Evolutionary conservation across 2,797 vertebrate species (phyloP).

Genomic region (Aldrovandia affinis): DNA sequence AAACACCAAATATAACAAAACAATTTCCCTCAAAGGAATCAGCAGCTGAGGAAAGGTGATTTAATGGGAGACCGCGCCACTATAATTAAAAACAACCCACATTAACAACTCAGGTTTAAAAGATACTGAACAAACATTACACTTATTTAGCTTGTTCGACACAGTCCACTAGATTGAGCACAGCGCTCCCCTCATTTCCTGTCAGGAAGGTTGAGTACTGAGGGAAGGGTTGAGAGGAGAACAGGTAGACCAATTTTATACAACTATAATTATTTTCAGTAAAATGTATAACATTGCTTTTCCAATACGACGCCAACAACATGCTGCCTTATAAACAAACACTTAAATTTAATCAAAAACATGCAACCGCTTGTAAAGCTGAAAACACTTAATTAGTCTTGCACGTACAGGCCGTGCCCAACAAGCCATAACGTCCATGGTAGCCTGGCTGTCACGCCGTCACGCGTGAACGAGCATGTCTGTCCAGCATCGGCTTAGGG

Average conservation of each 20-base stretch:
- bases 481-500: background rate
- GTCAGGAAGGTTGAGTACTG: too few species aligned
- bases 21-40: background rate
- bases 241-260: too few species aligned
- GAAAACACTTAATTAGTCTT: background rate
- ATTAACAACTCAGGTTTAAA: too few species aligned
- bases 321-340: background rate
- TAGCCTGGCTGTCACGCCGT: too few species aligned
- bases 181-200: too few species aligned
- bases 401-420: background rate
- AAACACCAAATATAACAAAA: too few species aligned
- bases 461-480: background rate
- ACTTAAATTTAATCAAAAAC: background rate
- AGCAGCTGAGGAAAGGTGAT: background rate
- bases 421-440: background rate
- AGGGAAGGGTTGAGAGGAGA: too few species aligned
- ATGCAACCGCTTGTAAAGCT: background rate
- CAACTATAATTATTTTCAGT: background rate
- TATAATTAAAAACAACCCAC: too few species aligned
- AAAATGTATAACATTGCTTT: background rate
- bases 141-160: too few species aligned
- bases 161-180: too few species aligned
- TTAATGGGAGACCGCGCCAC: background rate
- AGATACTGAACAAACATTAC: too few species aligned
- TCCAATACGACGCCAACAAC: background rate